Base-by-base conservation (phyloP, 2,797 vertebrate genomes). In the Enteromius unitaeniatus region DNA sequence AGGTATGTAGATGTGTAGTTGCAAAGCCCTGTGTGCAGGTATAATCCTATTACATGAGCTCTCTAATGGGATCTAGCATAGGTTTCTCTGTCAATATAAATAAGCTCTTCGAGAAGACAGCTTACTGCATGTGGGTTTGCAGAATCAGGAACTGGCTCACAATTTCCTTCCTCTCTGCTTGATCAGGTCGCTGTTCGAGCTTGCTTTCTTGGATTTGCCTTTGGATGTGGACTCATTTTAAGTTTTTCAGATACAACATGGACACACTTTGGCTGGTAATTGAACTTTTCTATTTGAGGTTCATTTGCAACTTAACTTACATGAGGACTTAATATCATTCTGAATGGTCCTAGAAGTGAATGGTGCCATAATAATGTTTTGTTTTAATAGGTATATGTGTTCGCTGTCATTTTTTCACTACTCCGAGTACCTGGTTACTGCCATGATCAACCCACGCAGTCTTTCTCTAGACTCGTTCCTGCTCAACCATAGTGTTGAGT, bases 351-450 rank as follows among this genome's bases (percentile, higher is more conserved):
- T 40, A 55, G 28, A 73, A 21, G 53, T 10, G 37, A 62, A 31
- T 53, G 10, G 0, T 49, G 9, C 4, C 19, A 31, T 31, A 34
- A 17, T 31, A 17, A 4, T 17, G 14, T 69, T 77, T 53, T 40
- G 34, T 84, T 21, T 68, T 69, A 78, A 15, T 90, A 97, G 98
- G 98, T 99, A 99, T 82, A 94, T 99, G 95, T 99, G 97, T 86
- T 99, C 97, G 0, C 92, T 99, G 78, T 96, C 97, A 0, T 93
- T 99, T n/a, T 99, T 99, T 93, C 98, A 99, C 89, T 99, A 97
- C 91, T 97, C 97, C 0, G 98, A 99, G 88, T 99, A 99, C 91
- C 92, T 99, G 90, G 97, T 99, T 88, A 99, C 98, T 0, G 97
- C 98, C 53, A 90, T 99, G 89, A 99, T 99, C 89, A 99, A 99